A percentile compares a stretch with the other conserved stretches of the same genome.
Conservation (phyloP, 2,888 invertebrate species). For the Drosophila atripex region DNA sequence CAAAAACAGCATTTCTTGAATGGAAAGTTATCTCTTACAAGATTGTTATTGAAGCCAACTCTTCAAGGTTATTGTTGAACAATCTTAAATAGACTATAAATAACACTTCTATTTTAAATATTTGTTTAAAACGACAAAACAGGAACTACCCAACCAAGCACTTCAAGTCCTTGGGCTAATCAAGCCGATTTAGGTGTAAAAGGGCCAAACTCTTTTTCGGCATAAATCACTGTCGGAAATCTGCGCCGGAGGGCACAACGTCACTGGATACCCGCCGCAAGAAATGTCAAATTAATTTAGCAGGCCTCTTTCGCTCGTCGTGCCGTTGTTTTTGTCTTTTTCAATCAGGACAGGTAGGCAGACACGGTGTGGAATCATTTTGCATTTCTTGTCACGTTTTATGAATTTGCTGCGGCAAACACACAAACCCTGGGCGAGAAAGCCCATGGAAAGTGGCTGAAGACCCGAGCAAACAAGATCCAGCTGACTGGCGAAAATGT, state of each 20-base stretch:
- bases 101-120: neutral
- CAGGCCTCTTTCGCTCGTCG: slow-evolving; percentile 37
- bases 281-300: slow-evolving; percentile 78
- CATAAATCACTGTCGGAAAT: slow-evolving; percentile 63
- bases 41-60: too few species aligned
- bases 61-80: too few species aligned
- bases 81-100: neutral
- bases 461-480: slow-evolving; percentile 32
- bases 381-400: slow-evolving; percentile 70
- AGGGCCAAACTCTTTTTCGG: slow-evolving; percentile 61
- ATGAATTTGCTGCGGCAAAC: slow-evolving; percentile 63
- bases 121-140: neutral
- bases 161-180: slow-evolving; percentile 22
- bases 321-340: slow-evolving; percentile 57
- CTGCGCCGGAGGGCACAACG: slow-evolving; percentile 20
- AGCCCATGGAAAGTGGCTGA: slow-evolving; percentile 23
- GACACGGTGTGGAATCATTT: slow-evolving; percentile 31
- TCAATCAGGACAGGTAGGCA: slow-evolving; percentile 67
- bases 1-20: neutral
- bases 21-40: neutral
- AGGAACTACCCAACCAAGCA: slow-evolving; percentile 6
- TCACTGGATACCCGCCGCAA: slow-evolving; percentile 55
- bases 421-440: slow-evolving; percentile 18
- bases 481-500: slow-evolving; percentile 66
- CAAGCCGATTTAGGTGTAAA: slow-evolving; percentile 8